phyloP scores from a whole-genome alignment of 2,113 vertebrate species.

The Pterocles burchelli region DNA sequence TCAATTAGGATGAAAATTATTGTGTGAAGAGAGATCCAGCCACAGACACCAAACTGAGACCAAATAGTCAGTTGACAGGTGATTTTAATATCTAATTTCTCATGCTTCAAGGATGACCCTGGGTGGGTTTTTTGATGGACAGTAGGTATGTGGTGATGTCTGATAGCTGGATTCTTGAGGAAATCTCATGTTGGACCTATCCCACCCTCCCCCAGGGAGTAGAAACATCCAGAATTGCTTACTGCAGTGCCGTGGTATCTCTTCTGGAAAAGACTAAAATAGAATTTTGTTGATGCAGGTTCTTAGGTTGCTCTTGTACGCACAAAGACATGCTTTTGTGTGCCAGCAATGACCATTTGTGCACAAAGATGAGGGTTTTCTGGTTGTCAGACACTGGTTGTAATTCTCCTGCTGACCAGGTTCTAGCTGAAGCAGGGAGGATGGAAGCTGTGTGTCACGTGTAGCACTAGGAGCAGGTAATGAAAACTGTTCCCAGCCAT shows the following conservation, averaged over 20 bases:
- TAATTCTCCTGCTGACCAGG: background rate
- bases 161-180: background rate
- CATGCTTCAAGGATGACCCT: accelerated
- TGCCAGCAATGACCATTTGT: background rate
- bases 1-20: constrained; percentile 2
- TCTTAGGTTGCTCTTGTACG: accelerated
- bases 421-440: background rate
- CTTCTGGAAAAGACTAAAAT: background rate
- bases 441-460: accelerated
- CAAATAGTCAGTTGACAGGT: background rate
- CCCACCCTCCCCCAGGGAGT: background rate
- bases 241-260: background rate
- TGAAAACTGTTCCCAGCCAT: accelerated
- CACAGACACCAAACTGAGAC: background rate
- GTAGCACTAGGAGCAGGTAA: background rate
- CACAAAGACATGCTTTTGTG: accelerated
- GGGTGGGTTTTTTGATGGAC: background rate
- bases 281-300: background rate
- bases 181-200: background rate
- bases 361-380: accelerated
- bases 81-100: background rate
- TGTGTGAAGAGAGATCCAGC: background rate
- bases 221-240: background rate
- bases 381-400: accelerated
- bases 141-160: background rate